Base-by-base conservation (phyloP, 2,797 vertebrate genomes). In the Danio jaintianensis region DNA sequence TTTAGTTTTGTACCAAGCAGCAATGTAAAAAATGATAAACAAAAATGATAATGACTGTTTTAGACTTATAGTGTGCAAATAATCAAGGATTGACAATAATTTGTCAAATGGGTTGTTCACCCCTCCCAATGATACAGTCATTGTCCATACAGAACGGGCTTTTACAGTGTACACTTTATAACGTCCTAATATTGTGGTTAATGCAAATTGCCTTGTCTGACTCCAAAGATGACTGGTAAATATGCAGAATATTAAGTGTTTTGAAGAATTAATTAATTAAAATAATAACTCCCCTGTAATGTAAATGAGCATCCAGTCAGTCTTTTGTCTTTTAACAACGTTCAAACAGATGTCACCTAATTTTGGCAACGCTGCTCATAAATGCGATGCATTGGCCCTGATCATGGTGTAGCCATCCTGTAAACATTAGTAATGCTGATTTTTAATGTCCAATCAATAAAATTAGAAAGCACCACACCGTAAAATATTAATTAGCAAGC, bases 301-400 rank as follows among this genome's bases (percentile, higher is more conserved):
- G 59, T n/a, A 53, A 9, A 64, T 22, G 20, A 45, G 6, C 2
- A 45, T 55, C 15, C 38, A 66, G 61, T 45, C 42, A 0, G 38
- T 29, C 38, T 62, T 20, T 63, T 64, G 48, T 64, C 66, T 45
- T 43, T 15, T 7, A 61, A 43, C 13, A 56, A 29, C 13, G 52
- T 58, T 58, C 11, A 56, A 66, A 55, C 42, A 58, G 43, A 67
- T 29, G 40, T 13, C 36, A 29, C 2, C 36, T 67, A 67, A 53
- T 36, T 77, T 67, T 76, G 40, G 48, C 40, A 4, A 58, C 56
- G 38, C 53, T 18, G 55, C 55, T 58, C 43, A 7, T 50, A 90
- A 90, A 89, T 63, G 84, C 56, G 80, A 84, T 79, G 48, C 80
- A 77, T 67, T 77, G 52, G 15, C 18, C 56, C 36, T 68, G 48